Percentiles rank a stretch among this genome's conserved stretches.
Evolutionary conservation across 1,140 invertebrate species (phyloP).

Genomic region (Ladona fulva): DNA sequence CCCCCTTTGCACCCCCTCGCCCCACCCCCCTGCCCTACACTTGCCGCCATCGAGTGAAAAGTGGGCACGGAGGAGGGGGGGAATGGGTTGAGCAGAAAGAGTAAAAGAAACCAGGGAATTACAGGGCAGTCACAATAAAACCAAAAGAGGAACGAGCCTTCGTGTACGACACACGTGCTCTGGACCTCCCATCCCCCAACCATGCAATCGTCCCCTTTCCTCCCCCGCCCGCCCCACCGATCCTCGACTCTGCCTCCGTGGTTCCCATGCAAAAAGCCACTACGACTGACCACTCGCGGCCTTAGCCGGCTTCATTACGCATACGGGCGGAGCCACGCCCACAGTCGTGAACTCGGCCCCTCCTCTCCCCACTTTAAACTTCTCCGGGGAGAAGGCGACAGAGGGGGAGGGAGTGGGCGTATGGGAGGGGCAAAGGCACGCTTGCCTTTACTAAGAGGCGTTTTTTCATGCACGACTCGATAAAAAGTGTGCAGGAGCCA

Average conservation of each 20-base stretch:
- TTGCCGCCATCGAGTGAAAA: background rate
- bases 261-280: background rate
- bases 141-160: background rate
- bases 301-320: background rate
- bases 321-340: background rate
- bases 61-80: background rate
- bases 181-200: background rate
- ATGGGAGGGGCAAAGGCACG: background rate
- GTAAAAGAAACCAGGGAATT: background rate
- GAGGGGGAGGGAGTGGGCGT: background rate
- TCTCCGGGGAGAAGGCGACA: background rate
- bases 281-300: background rate
- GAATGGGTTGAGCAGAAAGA: background rate
- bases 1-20: background rate
- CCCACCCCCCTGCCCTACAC: background rate
- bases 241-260: background rate
- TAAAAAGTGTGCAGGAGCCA: no score
- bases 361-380: background rate
- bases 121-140: background rate
- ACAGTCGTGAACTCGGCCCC: background rate
- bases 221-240: background rate
- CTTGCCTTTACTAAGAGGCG: no score
- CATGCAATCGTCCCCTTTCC: background rate
- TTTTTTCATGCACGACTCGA: no score
- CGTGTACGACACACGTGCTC: background rate